Percentiles rank a stretch among this genome's conserved stretches.
These are phyloP conservation scores for Epinephelus malabaricus DNA, from an alignment of 2,797 vertebrate genomes.

Conservation along the genomic window DNA sequence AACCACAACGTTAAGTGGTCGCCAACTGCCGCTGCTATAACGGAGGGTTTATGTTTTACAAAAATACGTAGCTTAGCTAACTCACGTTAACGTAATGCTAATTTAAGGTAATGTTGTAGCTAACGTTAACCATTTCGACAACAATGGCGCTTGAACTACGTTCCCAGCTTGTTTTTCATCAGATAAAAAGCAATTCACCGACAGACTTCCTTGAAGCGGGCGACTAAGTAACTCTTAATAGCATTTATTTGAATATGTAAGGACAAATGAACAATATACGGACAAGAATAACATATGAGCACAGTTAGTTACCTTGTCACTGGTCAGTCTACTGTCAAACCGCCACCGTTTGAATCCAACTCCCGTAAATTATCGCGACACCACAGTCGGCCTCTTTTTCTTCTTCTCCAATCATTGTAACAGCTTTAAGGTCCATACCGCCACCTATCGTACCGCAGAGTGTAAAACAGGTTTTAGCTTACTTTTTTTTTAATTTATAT, in stretches of 20 bases:
- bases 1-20: too few relatives aligned
- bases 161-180: neutral
- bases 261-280: rapidly evolving
- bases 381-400: neutral
- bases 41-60: too few relatives aligned
- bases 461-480: too few relatives aligned
- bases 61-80: neutral
- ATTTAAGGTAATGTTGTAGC: neutral
- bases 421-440: too few relatives aligned
- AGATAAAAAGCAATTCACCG: neutral
- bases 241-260: rapidly evolving
- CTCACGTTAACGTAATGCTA: neutral
- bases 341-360: conserved; percentile 51
- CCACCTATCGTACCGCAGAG: too few relatives aligned
- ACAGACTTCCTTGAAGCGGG: rapidly evolving
- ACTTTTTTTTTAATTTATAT: too few relatives aligned
- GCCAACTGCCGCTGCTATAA: too few relatives aligned
- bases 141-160: neutral
- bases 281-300: rapidly evolving
- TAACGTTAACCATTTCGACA: neutral
- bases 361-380: conserved; percentile 38
- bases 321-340: neutral
- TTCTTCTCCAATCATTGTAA: too few relatives aligned
- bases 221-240: neutral
- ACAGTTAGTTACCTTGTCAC: conserved; percentile 7